Evolutionary conservation across 2,113 vertebrate genomes (phyloP).

Genomic region (Oreochromis tanganicae): DNA sequence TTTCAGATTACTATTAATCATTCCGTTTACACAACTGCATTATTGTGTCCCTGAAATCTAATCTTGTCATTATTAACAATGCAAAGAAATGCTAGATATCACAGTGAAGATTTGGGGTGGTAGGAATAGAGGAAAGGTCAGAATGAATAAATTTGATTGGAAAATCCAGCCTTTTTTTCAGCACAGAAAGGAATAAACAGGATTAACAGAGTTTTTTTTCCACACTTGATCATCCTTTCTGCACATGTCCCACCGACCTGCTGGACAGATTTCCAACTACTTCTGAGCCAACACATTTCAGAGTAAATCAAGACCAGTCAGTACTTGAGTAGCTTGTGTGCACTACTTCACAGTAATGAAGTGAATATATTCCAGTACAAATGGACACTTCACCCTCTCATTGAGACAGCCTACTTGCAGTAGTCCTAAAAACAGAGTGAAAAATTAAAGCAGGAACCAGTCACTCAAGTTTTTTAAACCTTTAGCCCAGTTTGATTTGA

Average conservation of each 20-base stretch:
- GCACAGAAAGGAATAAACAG: background rate
- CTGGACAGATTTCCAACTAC: background rate
- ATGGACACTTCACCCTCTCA: background rate
- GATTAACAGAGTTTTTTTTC: background rate
- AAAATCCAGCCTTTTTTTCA: background rate
- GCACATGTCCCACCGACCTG: background rate
- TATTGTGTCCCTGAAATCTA: background rate
- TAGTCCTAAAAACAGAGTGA: background rate
- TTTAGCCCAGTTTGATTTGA: background rate
- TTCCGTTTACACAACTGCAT: background rate
- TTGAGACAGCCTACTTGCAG: background rate
- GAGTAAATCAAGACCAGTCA: background rate
- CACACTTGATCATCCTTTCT: background rate
- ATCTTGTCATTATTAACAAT: background rate
- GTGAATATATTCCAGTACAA: background rate
- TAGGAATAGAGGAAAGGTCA: background rate
- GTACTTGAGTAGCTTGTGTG: background rate
- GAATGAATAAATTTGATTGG: background rate
- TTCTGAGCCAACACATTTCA: background rate
- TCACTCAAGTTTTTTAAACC: background rate
- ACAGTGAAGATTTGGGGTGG: background rate
- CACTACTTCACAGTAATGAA: background rate
- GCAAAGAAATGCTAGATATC: background rate
- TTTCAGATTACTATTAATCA: background rate
- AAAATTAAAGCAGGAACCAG: background rate